These are phyloP conservation scores for Alethe diademata DNA, from an alignment of 2,113 vertebrate species.

Conservation along the genomic window DNA sequence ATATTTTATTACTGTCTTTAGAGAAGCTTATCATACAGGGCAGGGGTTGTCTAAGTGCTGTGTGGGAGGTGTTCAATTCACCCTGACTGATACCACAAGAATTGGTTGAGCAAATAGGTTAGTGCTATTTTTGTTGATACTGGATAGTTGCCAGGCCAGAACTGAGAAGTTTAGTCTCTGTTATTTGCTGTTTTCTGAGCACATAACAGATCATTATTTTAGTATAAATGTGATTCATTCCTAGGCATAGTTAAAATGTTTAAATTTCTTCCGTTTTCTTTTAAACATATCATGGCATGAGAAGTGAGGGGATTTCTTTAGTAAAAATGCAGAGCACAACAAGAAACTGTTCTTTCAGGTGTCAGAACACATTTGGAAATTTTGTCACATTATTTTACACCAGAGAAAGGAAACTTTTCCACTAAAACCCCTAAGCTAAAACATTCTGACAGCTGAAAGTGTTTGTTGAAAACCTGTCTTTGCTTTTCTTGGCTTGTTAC, in stretches of 20 bases:
- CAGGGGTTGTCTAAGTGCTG: background rate
- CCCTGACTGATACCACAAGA: background rate
- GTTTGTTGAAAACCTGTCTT: background rate
- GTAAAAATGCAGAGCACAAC: background rate
- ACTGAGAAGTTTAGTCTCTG: background rate
- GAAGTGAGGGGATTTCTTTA: background rate
- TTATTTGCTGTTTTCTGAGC: background rate
- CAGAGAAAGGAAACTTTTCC: background rate
- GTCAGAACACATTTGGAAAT: background rate
- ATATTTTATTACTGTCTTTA: background rate
- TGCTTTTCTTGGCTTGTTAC: background rate
- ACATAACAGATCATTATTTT: background rate
- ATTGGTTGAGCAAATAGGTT: background rate
- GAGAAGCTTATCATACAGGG: background rate
- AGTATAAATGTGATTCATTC: background rate
- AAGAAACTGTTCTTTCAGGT: background rate
- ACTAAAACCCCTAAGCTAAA: background rate
- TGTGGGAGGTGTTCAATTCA: background rate
- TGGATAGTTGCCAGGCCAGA: background rate
- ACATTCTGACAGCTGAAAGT: background rate
- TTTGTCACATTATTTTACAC: background rate
- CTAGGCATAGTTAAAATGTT: background rate
- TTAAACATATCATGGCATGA: background rate
- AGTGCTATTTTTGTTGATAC: background rate
- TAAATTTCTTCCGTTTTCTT: background rate